Base-by-base conservation (phyloP, 2,797 vertebrate species). In the Enteromius paludinosus region DNA sequence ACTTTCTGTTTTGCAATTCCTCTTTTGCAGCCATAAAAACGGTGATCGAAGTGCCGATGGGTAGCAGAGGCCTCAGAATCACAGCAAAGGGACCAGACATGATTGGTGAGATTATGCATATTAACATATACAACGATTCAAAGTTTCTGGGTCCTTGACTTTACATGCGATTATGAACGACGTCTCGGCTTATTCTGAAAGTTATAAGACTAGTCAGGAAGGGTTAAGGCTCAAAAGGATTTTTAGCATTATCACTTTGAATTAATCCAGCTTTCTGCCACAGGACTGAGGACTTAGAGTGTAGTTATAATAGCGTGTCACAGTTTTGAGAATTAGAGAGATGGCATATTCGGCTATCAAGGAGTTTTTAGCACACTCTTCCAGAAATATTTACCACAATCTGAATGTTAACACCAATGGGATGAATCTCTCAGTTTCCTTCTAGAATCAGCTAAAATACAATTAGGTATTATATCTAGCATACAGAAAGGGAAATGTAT, bases 51-150 rank as follows among this genome's bases (percentile, higher is more conserved):
- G 95, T 98, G 43, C 96, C 97, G 0, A 84, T 95, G 87, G 97
- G 97, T 81, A 98, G 97, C 81, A 95, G 96, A 71, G 95, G 94
- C 18, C 93, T 97, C 90, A 93, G 96, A 89, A 94, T 98, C 86
- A 95, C 93, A 3, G 90, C 96, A 59, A 97, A 97, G 90, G 97
- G 97, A 86, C 96, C 96, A 10, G 96, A 94, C 71, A 90, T 91
- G 73, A 94, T 98, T 77, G 93, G 97, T 98, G 92, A 95, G 96
- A 92, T 88, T 14, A 43, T 71, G 5, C 45, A 25, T 41, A 41
- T 62, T 65, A 25, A 38, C 30, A 33, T 38, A n/a, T 41, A 43
- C 41, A 56, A 41, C 2, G 28, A 66, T 77, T 64, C 59, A 18
- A 5, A 56, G 35, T 11, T 38, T 56, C 49, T 74, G 71, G 12